phyloP scores from a whole-genome alignment of 2,888 invertebrate species.

The Drosophila anomalata region DNA sequence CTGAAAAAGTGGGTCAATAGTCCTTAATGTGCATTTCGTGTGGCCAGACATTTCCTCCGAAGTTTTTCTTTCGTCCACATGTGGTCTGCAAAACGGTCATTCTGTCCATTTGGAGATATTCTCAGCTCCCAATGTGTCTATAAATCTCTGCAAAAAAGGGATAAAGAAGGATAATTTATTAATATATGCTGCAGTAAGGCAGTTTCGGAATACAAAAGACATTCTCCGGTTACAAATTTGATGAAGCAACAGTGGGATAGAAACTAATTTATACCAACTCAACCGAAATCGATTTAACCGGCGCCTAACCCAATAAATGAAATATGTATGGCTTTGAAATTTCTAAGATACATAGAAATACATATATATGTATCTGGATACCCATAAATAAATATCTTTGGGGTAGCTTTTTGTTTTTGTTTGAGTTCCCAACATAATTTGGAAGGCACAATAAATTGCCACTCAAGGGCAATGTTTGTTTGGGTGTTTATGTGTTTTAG shows the following conservation, averaged over 20 bases:
- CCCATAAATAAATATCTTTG: not conserved
- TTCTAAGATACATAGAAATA: conserved; percentile 76
- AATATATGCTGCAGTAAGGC: conserved; percentile 5
- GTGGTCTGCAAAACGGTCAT: not conserved
- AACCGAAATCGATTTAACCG: conserved; percentile 23
- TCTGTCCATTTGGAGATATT: not conserved
- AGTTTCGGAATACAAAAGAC: conserved; percentile 4
- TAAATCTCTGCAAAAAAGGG: not conserved
- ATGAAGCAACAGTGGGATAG: conserved; percentile 5
- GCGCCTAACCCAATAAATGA: conserved; percentile 9
- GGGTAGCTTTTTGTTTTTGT: not conserved
- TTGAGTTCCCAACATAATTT: not conserved
- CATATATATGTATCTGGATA: not conserved
- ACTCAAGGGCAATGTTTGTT: conserved; percentile 5
- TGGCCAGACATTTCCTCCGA: not conserved
- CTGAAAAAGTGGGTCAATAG: not conserved
- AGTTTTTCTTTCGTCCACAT: not conserved
- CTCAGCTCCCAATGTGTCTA: not conserved
- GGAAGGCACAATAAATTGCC: not conserved
- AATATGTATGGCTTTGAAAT: conserved; percentile 84
- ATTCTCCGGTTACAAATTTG: conserved; percentile 4
- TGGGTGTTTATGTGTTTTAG: conserved; percentile 1
- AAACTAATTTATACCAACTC: conserved; percentile 3
- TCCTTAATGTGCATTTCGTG: not conserved
- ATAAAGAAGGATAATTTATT: conserved; percentile 7